Evolutionary conservation across 2,888 invertebrate species (phyloP).

Genomic region (Schizaphis graminum): DNA sequence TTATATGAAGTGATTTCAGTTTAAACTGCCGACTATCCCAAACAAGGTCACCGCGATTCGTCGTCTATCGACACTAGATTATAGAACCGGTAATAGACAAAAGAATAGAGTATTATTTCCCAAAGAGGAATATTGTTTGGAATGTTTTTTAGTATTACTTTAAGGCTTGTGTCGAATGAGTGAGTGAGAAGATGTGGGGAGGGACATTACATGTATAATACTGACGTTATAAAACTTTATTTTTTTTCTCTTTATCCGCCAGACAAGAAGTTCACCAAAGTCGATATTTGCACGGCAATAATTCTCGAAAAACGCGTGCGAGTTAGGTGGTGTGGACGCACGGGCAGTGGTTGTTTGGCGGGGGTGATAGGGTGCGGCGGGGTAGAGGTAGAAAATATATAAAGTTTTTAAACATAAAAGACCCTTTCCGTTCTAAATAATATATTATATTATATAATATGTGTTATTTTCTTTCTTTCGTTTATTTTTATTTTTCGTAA

Average conservation of each 20-base stretch:
- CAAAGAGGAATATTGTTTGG: background rate
- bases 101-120: background rate
- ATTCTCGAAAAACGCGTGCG: constrained; percentile 19
- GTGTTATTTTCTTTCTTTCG: constrained; percentile 8
- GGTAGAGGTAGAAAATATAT: constrained; percentile 23
- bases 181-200: background rate
- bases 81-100: background rate
- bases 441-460: constrained; percentile 37
- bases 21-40: background rate
- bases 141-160: constrained; percentile 28
- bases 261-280: constrained; percentile 26
- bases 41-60: background rate
- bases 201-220: background rate
- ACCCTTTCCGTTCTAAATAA: constrained; percentile 45
- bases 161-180: background rate
- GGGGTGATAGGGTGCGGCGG: background rate
- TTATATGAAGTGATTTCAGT: background rate
- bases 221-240: constrained; percentile 47
- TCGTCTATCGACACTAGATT: background rate
- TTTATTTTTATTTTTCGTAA: constrained; percentile 20
- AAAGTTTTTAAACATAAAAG: constrained; percentile 61
- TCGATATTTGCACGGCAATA: constrained; percentile 46
- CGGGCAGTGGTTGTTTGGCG: background rate
- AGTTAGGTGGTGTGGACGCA: background rate
- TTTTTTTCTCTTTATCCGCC: constrained; percentile 18